Conservation (phyloP, 2,888 invertebrate species). For the Nemoura dubitans region DNA sequence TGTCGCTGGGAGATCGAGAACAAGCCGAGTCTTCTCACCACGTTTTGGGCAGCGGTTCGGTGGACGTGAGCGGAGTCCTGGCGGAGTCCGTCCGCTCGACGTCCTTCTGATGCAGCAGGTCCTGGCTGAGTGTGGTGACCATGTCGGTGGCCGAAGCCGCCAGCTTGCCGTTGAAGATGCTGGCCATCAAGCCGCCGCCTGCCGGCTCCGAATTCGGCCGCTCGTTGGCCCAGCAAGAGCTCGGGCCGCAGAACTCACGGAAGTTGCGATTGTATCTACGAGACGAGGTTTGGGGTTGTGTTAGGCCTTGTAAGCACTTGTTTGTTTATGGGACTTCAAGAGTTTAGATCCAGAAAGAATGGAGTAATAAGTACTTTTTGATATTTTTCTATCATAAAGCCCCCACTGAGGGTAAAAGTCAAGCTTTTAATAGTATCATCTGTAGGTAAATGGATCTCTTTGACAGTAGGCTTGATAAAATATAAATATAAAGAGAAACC, state of each 20-base stretch:
- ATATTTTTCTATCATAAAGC: too few relatives aligned
- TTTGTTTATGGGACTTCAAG: too few relatives aligned
- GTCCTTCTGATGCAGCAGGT: conserved; percentile 19
- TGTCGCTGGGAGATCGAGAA: too few relatives aligned
- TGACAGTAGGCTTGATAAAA: too few relatives aligned
- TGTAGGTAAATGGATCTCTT: too few relatives aligned
- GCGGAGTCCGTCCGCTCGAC: conserved; percentile 9
- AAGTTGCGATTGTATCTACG: neutral
- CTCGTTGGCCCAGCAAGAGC: neutral
- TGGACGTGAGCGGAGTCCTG: neutral
- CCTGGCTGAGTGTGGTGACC: conserved; percentile 25
- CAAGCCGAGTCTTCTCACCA: conserved; percentile 16
- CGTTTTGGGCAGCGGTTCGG: neutral
- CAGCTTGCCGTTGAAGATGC: neutral
- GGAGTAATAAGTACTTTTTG: too few relatives aligned
- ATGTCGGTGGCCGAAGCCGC: neutral
- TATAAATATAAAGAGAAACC: too few relatives aligned
- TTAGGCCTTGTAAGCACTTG: too few relatives aligned
- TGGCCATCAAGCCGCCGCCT: too few relatives aligned
- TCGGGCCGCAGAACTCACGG: conserved; percentile 7
- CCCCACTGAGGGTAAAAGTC: too few relatives aligned
- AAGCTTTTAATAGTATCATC: too few relatives aligned
- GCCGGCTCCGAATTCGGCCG: neutral
- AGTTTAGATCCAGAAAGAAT: too few relatives aligned
- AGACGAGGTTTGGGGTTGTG: neutral